Evolutionary conservation across 2,113 vertebrate genomes (phyloP).

Genomic region (Gavialis gangeticus): DNA sequence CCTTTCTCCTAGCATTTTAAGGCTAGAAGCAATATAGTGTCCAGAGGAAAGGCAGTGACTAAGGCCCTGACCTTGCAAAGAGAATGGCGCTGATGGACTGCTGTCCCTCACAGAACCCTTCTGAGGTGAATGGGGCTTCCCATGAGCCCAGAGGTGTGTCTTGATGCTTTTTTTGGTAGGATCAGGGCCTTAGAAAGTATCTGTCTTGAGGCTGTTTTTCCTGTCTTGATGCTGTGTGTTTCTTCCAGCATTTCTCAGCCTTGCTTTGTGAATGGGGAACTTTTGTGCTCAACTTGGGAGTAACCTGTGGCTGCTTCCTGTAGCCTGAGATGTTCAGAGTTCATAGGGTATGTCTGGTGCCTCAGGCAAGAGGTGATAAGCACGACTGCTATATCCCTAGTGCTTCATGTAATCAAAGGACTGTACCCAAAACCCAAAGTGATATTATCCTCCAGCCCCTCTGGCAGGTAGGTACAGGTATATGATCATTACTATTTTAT

Average conservation of each 20-base stretch:
- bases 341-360: background rate
- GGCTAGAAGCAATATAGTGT: background rate
- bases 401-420: background rate
- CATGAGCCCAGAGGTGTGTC: fast-evolving
- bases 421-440: background rate
- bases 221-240: background rate
- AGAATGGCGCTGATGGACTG: background rate
- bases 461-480: background rate
- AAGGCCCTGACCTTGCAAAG: background rate
- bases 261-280: background rate
- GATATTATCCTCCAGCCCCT: background rate
- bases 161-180: background rate
- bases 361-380: background rate
- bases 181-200: background rate
- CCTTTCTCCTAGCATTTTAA: background rate
- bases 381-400: background rate
- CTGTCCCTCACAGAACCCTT: background rate
- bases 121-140: fast-evolving
- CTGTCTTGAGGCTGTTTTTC: too few species aligned
- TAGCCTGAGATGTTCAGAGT: background rate
- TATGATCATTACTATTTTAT: background rate
- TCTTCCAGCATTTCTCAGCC: background rate
- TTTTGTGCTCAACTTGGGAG: background rate
- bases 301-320: background rate
- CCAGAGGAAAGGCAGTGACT: background rate